Evolutionary conservation across 2,797 vertebrate species (phyloP).

Genomic region (Pipistrellus pipistrellus): DNA sequence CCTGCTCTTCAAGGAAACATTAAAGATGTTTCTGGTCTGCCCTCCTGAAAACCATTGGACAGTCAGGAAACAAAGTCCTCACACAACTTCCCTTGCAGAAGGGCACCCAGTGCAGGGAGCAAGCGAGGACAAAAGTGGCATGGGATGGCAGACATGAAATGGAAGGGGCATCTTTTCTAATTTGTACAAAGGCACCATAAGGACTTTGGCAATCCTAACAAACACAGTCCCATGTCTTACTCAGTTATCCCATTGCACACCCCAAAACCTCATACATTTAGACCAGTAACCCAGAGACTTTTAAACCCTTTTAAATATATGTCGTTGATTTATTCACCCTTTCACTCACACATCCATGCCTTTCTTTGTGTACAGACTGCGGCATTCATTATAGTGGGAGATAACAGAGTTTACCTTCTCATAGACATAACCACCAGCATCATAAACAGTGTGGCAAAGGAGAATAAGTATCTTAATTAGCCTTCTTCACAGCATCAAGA

Average conservation of each 20-base stretch:
- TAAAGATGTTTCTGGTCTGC: too few relatives aligned
- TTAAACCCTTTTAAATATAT: background rate
- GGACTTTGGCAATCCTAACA: background rate
- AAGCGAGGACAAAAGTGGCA: background rate
- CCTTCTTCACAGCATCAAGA: background rate
- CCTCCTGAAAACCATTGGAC: background rate
- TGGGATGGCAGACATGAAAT: background rate
- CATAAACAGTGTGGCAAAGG: conserved; percentile 12
- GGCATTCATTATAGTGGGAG: background rate
- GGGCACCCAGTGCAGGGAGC: background rate
- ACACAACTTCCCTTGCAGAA: background rate
- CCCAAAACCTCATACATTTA: background rate
- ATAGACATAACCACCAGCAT: background rate
- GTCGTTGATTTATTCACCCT: background rate
- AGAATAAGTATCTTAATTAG: conserved; percentile 34
- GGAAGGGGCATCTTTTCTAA: background rate
- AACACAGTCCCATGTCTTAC: background rate
- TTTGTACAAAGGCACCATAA: background rate
- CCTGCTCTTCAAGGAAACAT: background rate
- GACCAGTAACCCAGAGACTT: background rate
- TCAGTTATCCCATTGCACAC: background rate
- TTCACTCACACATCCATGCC: background rate
- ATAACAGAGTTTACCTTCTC: background rate
- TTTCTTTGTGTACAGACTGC: background rate
- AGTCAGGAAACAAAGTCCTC: background rate